These are phyloP conservation scores for Cancer borealis DNA, from an alignment of 2,888 invertebrate genomes.

Conservation along the genomic window DNA sequence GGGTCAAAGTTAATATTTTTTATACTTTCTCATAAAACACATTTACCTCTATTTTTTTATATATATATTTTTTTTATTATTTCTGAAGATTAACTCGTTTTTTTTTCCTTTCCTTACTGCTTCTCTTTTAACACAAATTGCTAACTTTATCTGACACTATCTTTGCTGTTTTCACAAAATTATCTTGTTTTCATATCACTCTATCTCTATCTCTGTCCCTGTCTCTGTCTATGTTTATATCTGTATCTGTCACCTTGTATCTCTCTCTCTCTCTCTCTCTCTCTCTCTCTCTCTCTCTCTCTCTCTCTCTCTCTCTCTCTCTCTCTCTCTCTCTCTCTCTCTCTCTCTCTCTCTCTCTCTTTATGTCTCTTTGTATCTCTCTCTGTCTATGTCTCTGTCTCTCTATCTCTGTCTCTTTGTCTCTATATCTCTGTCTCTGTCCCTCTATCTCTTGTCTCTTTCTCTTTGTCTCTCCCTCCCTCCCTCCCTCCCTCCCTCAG, in stretches of 20 bases:
- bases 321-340: constrained; percentile 1
- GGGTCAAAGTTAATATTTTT: too few relatives aligned
- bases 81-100: neutral
- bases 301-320: constrained; percentile 1
- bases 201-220: too few relatives aligned
- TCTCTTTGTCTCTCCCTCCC: too few relatives aligned
- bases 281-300: neutral
- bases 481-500: neutral
- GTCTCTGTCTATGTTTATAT: too few relatives aligned
- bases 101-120: neutral
- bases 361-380: too few relatives aligned
- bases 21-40: too few relatives aligned
- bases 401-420: too few relatives aligned
- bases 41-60: neutral
- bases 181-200: neutral
- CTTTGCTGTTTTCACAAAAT: neutral
- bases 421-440: too few relatives aligned
- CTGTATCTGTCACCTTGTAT: too few relatives aligned
- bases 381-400: too few relatives aligned
- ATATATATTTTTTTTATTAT: neutral
- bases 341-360: neutral
- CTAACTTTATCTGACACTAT: neutral
- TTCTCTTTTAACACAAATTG: neutral
- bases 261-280: too few relatives aligned
- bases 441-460: too few relatives aligned